Percentiles rank a stretch among this genome's conserved stretches.
Evolutionary conservation across 2,797 vertebrate species (phyloP).

Genomic region (Myiotriccus ornatus): DNA sequence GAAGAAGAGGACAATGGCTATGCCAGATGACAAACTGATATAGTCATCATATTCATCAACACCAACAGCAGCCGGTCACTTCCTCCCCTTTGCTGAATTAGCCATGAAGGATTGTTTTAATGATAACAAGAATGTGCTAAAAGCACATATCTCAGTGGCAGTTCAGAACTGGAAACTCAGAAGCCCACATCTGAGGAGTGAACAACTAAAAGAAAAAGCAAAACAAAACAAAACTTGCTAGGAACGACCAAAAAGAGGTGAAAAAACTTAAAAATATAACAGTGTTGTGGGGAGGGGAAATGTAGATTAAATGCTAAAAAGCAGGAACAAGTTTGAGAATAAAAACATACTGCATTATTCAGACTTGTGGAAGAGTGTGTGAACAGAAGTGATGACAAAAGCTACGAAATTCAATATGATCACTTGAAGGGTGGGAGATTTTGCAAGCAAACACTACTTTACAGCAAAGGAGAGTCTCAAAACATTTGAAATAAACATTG

Average conservation of each 20-base stretch:
- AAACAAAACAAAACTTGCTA: not conserved
- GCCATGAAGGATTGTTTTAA: not conserved
- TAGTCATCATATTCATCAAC: constrained; percentile 1
- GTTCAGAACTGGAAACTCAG: not conserved
- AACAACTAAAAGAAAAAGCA: not conserved
- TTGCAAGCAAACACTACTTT: constrained; percentile 23
- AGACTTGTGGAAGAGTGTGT: not conserved
- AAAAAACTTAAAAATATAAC: not conserved
- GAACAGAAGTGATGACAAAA: constrained; percentile 53
- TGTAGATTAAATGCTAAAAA: not conserved
- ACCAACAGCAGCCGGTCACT: not conserved
- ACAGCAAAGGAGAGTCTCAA: constrained; percentile 1
- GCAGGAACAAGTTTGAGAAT: not conserved
- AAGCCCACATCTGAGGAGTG: not conserved
- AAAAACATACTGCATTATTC: constrained; percentile 18
- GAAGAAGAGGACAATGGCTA: not conserved
- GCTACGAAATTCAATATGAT: constrained; percentile 29
- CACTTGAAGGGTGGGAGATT: not conserved
- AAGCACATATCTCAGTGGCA: not conserved
- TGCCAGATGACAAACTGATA: constrained; percentile 27
- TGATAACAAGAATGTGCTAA: not conserved
- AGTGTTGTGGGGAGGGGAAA: not conserved
- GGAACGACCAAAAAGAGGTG: not conserved
- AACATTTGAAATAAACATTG: constrained; percentile 48
- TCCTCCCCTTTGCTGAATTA: not conserved